A percentile compares a stretch with the other conserved stretches of the same genome.
Evolutionary conservation across 2,113 vertebrate species (phyloP).

Genomic region (Cyprinodon tularosa): DNA sequence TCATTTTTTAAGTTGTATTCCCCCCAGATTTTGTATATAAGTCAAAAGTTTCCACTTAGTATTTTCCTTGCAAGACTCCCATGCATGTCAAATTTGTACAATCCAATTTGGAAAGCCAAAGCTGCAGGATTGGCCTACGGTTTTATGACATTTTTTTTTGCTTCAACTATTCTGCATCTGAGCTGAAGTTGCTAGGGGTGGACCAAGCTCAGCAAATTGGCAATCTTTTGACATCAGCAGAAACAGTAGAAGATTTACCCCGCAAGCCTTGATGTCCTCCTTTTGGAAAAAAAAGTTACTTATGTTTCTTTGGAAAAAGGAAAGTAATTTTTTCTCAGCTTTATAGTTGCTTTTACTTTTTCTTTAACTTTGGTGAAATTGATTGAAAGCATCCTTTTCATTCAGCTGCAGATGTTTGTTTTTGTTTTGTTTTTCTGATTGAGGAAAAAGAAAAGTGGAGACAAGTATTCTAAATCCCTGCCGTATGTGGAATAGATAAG

Average conservation of each 20-base stretch:
- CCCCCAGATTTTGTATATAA: not conserved
- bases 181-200: not conserved
- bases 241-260: not conserved
- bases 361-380: not conserved
- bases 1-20: not conserved
- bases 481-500: constrained; percentile 11
- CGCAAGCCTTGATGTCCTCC: not conserved
- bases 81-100: constrained; percentile 4
- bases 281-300: not conserved
- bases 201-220: not conserved
- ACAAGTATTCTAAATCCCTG: not conserved
- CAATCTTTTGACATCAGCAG: not conserved
- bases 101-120: not conserved
- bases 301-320: not conserved
- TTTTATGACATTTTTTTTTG: not conserved
- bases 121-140: not conserved
- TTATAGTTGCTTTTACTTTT: not conserved
- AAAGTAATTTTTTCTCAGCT: not conserved
- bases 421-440: constrained; percentile 6
- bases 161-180: not conserved
- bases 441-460: not conserved
- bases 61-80: not conserved
- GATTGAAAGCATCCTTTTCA: not conserved
- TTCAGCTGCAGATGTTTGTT: not conserved
- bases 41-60: not conserved